Conservation (phyloP, 2,888 invertebrate species). For the Ceramica pisi region DNA sequence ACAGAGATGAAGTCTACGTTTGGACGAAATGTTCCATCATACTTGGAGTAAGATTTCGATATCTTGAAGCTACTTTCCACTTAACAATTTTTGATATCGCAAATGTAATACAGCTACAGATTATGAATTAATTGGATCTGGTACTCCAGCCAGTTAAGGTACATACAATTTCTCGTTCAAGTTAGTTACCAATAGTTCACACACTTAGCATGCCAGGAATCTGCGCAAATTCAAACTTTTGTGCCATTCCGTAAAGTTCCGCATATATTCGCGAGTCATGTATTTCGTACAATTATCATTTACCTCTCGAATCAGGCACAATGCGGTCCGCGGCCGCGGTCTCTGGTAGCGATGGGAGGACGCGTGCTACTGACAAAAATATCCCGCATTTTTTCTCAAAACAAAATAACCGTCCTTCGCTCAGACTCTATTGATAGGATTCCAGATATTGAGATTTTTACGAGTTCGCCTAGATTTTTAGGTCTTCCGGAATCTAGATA, state of each 20-base stretch:
- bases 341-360: too few relatives aligned
- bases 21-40: slow-evolving; percentile 1
- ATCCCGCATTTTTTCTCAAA: slow-evolving; percentile 40
- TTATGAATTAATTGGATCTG: too few relatives aligned
- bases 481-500: slow-evolving; percentile 31
- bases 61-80: too few relatives aligned
- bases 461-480: slow-evolving; percentile 56
- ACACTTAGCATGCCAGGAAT: too few relatives aligned
- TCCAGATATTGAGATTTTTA: slow-evolving; percentile 53
- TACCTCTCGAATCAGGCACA: slow-evolving; percentile 32
- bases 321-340: slow-evolving; percentile 14
- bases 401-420: slow-evolving; percentile 47
- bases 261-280: slow-evolving; percentile 5
- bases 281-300: slow-evolving; percentile 39
- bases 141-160: too few relatives aligned
- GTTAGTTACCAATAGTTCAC: too few relatives aligned
- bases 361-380: slow-evolving; percentile 62
- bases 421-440: slow-evolving; percentile 47
- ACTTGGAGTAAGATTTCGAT: neutral
- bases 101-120: too few relatives aligned
- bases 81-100: too few relatives aligned
- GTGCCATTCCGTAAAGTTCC: neutral
- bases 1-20: slow-evolving; percentile 17
- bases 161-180: too few relatives aligned
- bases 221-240: too few relatives aligned